Evolutionary conservation across 2,113 vertebrate genomes (phyloP).

Genomic region (Eira barbara): DNA sequence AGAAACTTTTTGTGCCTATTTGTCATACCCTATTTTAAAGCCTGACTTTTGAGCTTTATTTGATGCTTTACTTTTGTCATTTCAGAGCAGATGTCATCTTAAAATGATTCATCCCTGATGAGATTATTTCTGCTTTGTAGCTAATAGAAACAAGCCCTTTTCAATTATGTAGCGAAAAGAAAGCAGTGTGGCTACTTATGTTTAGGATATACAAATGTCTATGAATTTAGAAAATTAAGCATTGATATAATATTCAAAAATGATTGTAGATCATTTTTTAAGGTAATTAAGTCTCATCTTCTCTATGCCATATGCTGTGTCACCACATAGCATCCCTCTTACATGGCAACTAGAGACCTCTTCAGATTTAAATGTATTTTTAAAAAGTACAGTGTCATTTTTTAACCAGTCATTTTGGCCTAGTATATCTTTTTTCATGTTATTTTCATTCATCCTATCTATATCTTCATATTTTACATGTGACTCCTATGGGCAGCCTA

Average conservation of each 20-base stretch:
- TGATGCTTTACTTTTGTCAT: conserved; percentile 8
- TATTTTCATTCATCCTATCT: background rate
- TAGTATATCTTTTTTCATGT: background rate
- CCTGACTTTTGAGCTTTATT: background rate
- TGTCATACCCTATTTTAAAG: background rate
- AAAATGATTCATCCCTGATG: background rate
- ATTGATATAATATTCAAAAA: background rate
- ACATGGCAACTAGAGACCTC: background rate
- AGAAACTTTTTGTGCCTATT: background rate
- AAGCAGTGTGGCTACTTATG: background rate
- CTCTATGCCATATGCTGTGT: background rate
- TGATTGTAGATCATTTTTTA: background rate
- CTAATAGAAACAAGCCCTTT: conserved; percentile 11
- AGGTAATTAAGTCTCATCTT: background rate
- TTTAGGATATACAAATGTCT: background rate
- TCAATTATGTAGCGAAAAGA: background rate
- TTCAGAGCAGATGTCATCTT: conserved; percentile 21
- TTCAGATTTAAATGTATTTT: background rate
- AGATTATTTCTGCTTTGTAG: background rate
- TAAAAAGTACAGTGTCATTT: background rate
- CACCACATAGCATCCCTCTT: background rate
- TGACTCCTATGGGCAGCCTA: background rate
- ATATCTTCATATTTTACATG: background rate
- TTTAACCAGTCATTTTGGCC: background rate
- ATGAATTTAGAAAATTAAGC: background rate